Evolutionary conservation across 2,888 invertebrate genomes (phyloP).

Genomic region (Diogma glabrata): DNA sequence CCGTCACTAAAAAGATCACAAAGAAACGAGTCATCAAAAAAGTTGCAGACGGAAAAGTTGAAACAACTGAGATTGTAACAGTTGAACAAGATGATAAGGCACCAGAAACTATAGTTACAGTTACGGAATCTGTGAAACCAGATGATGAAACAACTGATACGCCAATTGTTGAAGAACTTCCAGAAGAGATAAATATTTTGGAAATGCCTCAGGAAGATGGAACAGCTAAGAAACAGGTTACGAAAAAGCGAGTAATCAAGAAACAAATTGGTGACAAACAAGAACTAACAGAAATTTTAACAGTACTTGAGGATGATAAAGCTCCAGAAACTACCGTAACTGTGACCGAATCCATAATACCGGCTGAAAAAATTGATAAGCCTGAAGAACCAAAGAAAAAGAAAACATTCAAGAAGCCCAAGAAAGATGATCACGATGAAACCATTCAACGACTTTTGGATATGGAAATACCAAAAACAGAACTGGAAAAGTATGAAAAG

Average conservation of each 20-base stretch:
- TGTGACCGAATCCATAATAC: constrained; percentile 25
- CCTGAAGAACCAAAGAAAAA: constrained; percentile 21
- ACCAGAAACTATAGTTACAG: constrained; percentile 24
- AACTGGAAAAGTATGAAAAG: constrained; percentile 28
- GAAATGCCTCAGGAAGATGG: constrained; percentile 23
- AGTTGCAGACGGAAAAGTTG: constrained; percentile 22
- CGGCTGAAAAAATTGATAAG: constrained; percentile 22
- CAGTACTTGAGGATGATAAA: constrained; percentile 31
- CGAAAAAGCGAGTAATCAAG: constrained; percentile 31
- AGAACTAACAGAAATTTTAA: constrained; percentile 36
- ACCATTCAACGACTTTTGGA: constrained; percentile 24
- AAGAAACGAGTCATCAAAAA: constrained; percentile 30
- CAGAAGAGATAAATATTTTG: constrained; percentile 14
- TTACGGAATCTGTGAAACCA: constrained; percentile 25
- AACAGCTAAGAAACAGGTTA: constrained; percentile 30
- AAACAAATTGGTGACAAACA: constrained; percentile 35
- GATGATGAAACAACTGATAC: no score
- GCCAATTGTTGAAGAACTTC: constrained; percentile 26
- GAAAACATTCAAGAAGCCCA: constrained; percentile 22
- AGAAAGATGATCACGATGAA: constrained; percentile 21
- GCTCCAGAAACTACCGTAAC: constrained; percentile 36
- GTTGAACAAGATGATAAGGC: constrained; percentile 32
- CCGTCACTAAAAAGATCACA: constrained; percentile 23
- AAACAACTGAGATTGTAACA: constrained; percentile 33
- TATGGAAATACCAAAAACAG: constrained; percentile 25